Evolutionary conservation across 92 coral and sea anemone species (phyloP).

Genomic region (Anthopleura xanthogrammica): DNA sequence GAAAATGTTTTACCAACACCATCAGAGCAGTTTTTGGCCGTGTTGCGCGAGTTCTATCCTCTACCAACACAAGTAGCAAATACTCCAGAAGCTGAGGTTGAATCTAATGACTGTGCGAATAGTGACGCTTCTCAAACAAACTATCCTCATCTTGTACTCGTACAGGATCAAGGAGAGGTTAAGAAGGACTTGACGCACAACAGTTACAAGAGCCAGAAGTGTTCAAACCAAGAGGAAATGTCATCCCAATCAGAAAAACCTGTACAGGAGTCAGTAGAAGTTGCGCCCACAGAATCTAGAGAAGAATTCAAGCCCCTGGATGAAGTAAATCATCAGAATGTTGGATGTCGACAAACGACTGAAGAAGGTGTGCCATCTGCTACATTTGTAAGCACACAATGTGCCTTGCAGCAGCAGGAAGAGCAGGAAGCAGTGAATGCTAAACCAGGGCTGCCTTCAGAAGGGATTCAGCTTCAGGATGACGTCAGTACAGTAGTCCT

Average conservation of each 20-base stretch:
- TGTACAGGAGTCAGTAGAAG: background rate
- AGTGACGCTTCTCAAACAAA: too few species aligned
- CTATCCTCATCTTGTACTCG: too few species aligned
- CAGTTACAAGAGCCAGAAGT: too few species aligned
- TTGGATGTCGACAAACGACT: background rate
- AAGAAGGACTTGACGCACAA: too few species aligned
- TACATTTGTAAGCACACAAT: background rate
- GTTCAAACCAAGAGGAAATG: too few species aligned
- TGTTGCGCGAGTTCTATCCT: background rate
- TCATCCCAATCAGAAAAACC: background rate
- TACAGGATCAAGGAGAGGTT: too few species aligned
- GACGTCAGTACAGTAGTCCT: background rate
- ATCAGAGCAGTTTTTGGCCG: background rate
- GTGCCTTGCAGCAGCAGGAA: background rate
- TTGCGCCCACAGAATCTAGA: background rate
- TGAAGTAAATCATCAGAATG: background rate
- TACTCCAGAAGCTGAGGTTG: background rate
- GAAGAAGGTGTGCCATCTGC: too few species aligned
- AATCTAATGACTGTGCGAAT: too few species aligned
- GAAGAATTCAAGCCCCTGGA: background rate
- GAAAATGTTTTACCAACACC: background rate
- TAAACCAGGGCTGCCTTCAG: background rate
- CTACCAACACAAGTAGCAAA: background rate
- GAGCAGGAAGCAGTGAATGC: background rate
- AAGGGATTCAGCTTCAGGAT: background rate